Base-by-base conservation (phyloP, 2,797 vertebrate genomes). In the Gambelia wislizenii region DNA sequence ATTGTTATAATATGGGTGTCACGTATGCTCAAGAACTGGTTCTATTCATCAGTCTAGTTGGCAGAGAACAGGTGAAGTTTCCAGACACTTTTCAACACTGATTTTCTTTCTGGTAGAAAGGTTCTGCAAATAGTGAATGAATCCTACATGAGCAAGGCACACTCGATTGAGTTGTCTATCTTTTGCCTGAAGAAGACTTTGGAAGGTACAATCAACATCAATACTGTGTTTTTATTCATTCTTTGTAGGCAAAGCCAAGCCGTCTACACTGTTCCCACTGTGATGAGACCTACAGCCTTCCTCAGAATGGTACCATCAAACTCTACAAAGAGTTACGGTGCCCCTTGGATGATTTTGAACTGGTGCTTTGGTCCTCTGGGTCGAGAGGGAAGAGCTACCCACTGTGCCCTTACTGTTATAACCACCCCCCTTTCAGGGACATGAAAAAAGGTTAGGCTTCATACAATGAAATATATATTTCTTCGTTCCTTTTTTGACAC, bases 191-290 rank as follows among this genome's bases (percentile, higher is more conserved):
- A 52, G 42, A 5, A 44, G 69, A 9, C 54, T 78, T 79, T 5
- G 25, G 8, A 27, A 7, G 7, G 20, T 77, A 14, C 5, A 42
- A 9, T 39, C 18, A 6, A 42, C 72, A 42, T 27, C 36, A 75
- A 44, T 75, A 10, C 9, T 39, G 18, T 30, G 69, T 95, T 52
- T 75, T 47, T 70, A 2, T 91, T 1, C 87, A 78, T 14, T 72
- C 1, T 87, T 83, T 72, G 3, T 94, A 99, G 99, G 98, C 99
- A 85, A 99, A 99, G 92, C 99, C 99, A 0, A 99, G 98, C 95
- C 97, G 99, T n/a, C 97, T 99, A 67, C 99, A 99, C 95, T 99
- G 99, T 91, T 99, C 99, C 39, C 98, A 99, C 97, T 99, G 99
- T 7, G 99, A 99, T 1, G 99, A 99, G 94, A 99, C 99, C 22